These are phyloP conservation scores for Myocastor coypus DNA, from an alignment of 2,113 vertebrate species.

Conservation along the genomic window DNA sequence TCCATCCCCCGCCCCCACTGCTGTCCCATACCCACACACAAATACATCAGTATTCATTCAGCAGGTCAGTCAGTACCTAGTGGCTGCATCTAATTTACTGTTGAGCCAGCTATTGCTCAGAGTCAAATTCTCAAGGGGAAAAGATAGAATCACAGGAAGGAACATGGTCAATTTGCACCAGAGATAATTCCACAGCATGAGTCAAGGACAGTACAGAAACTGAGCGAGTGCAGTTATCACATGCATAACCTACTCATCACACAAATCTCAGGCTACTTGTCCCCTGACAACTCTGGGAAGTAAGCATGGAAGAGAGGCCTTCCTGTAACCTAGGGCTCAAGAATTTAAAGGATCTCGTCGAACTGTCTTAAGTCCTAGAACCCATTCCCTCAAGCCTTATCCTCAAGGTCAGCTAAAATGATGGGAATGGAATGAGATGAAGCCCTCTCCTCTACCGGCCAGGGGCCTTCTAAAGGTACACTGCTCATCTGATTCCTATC, in stretches of 20 bases:
- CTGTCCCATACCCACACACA: neutral
- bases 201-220: neutral
- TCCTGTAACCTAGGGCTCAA: neutral
- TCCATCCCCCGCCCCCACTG: fast-evolving
- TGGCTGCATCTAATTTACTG: neutral
- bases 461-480: neutral
- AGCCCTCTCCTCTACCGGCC: neutral
- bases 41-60: neutral
- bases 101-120: neutral
- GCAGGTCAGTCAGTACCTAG: neutral
- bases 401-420: neutral
- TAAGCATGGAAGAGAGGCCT: neutral
- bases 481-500: neutral
- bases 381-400: neutral
- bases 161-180: neutral
- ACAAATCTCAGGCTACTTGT: neutral
- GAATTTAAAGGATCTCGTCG: neutral
- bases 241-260: neutral
- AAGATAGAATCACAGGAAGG: neutral
- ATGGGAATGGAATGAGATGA: too few species aligned
- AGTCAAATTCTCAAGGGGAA: slow-evolving; percentile 37
- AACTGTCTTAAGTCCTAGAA: neutral
- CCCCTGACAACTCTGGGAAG: neutral
- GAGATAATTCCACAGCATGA: neutral
- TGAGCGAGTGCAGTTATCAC: slow-evolving; percentile 10